A percentile compares a stretch with the other conserved stretches of the same genome.
phyloP scores from a whole-genome alignment of 2,888 invertebrate species.

The Chymomyza procnemis region DNA sequence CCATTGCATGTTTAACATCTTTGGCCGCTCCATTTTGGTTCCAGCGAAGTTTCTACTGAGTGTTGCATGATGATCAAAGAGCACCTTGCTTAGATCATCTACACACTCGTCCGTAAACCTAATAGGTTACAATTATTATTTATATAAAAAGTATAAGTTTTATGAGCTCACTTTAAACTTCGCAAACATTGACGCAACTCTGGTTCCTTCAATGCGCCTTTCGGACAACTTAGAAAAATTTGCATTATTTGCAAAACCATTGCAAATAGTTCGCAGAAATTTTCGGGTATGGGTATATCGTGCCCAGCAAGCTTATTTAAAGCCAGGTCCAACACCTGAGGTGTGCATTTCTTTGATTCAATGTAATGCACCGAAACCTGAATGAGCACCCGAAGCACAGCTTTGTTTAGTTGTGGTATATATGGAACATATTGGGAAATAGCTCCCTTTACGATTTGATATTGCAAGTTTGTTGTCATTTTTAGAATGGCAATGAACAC shows the following conservation, averaged over 20 bases:
- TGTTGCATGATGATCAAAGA: slow-evolving; percentile 79
- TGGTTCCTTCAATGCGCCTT: slow-evolving; percentile 78
- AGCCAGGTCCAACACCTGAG: slow-evolving; percentile 77
- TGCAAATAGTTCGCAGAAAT: slow-evolving; percentile 80
- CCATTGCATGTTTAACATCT: slow-evolving; percentile 79
- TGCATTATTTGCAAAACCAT: slow-evolving; percentile 79
- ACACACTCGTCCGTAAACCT: slow-evolving; percentile 79
- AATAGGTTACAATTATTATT: slow-evolving; percentile 5
- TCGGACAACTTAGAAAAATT: slow-evolving; percentile 79
- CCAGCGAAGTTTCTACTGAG: slow-evolving; percentile 75
- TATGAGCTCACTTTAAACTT: neutral
- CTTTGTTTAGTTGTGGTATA: slow-evolving; percentile 76
- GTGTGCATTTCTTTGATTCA: slow-evolving; percentile 77
- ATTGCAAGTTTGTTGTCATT: slow-evolving; percentile 76
- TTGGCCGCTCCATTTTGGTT: slow-evolving; percentile 77
- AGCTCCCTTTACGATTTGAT: slow-evolving; percentile 72
- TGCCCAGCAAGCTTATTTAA: slow-evolving; percentile 77
- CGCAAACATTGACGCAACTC: slow-evolving; percentile 79
- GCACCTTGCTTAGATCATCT: slow-evolving; percentile 80
- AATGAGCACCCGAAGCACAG: slow-evolving; percentile 77
- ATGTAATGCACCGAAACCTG: slow-evolving; percentile 79
- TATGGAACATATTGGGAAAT: slow-evolving; percentile 73
- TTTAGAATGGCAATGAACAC: slow-evolving; percentile 16
- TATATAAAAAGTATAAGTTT: slow-evolving; percentile 1
- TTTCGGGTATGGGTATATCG: slow-evolving; percentile 78